Evolutionary conservation across 1,140 invertebrate species (phyloP), one percentile per base, ranked within the genome.

Genomic region (Eueides isabella): DNA sequence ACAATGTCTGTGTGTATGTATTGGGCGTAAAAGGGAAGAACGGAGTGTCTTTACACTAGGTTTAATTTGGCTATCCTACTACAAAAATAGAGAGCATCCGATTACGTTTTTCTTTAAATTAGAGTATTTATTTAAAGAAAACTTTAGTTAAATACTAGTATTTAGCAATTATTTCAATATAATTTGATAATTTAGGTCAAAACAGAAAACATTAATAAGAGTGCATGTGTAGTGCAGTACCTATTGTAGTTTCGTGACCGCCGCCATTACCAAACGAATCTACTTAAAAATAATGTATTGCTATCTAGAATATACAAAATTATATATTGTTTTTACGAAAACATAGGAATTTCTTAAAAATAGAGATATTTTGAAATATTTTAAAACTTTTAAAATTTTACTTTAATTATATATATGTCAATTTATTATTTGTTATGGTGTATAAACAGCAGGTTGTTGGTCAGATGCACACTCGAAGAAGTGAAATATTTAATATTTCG

Each of bases 171-270:
- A 23, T 11, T 23, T 55, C 7, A 26, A 55, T 5, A 23, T 55
- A 55, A 55, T 55, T 55, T 2, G 19, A 55, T 55, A 55, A 55
- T 55, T 55, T 26, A 55, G 48, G 48, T 55, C 48, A 55, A 55
- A 55, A 26, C 48, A 11, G 26, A 55, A 55, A 55, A 55, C 48
- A 55, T 55, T 55, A 55, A 55, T 55, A 55, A 26, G 48, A 55
- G 48, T 55, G 48, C 48, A 55, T 55, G 48, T 55, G 48, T 26
- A 55, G 48, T 55, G 48, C 48, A 55, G 23, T 55, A 38, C 35
- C 35, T 38, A 55, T 55, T 55, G 48, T 55, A 55, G 48, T 55
- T 55, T 26, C 48, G 65, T 67, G 65, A 67, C 65, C 65, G 65
- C 65, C 48, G 48, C 48, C 48, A 55, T 55, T 55, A 55, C 19